phyloP scores from a whole-genome alignment of 1,140 invertebrate genomes.

The Nylanderia fulva region DNA sequence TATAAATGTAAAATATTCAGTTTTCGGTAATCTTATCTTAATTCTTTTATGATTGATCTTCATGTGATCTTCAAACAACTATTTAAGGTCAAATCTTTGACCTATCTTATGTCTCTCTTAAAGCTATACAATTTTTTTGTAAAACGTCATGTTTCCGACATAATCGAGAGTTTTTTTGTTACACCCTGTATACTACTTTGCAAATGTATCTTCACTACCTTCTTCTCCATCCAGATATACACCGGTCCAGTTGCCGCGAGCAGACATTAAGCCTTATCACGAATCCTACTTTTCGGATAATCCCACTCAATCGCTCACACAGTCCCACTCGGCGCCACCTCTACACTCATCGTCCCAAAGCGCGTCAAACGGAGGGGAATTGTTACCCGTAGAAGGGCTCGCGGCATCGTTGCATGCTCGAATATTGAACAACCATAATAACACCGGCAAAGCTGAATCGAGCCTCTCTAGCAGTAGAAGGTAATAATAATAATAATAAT shows the following conservation, averaged over 20 bases:
- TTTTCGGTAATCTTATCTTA: too few species aligned
- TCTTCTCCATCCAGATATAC: slow-evolving; percentile 85
- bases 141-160: too few species aligned
- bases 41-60: too few species aligned
- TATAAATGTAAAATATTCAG: too few species aligned
- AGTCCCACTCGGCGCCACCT: slow-evolving; percentile 80
- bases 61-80: too few species aligned
- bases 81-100: too few species aligned
- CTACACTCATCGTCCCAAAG: slow-evolving; percentile 81
- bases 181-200: too few species aligned
- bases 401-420: slow-evolving; percentile 93
- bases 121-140: too few species aligned
- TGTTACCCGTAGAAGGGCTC: slow-evolving; percentile 88
- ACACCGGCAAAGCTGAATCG: slow-evolving; percentile 76
- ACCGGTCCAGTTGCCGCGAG: slow-evolving; percentile 88
- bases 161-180: too few species aligned
- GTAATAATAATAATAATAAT: slow-evolving; percentile 68
- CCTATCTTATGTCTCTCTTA: too few species aligned
- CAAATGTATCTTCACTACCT: slow-evolving; percentile 36
- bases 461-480: slow-evolving; percentile 74
- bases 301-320: slow-evolving; percentile 82
- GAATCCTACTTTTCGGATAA: slow-evolving; percentile 91
- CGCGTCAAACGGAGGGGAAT: slow-evolving; percentile 78
- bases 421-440: slow-evolving; percentile 88
- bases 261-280: slow-evolving; percentile 91